Base-by-base conservation (phyloP, 2,797 vertebrate species). In the Botia kubotai region DNA sequence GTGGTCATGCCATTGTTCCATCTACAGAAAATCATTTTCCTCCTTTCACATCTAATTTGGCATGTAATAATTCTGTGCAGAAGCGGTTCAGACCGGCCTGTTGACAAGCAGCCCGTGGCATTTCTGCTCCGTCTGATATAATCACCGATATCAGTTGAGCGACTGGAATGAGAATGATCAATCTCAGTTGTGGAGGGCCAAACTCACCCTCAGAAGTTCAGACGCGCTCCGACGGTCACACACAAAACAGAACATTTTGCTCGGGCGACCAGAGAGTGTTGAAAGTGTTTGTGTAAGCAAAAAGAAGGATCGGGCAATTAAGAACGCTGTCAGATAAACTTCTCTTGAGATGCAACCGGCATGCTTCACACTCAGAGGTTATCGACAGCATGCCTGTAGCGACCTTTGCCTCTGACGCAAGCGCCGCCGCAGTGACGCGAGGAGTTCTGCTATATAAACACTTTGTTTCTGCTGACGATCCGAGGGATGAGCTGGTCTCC, bases 401-500 rank as follows among this genome's bases (percentile, higher is more conserved):
- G 87, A 60, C 50, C 43, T 72, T 60, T 43, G 36, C 8, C 69
- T 69, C 63, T 55, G 36, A 52, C 52, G 50, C 26, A 48, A 50
- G n/a, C 14, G 5, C 78, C n/a, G 60, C 86, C 46, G 72, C 82
- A 82, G 36, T 70, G 57, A 36, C 10, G 80, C 87, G 89, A 92
- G 89, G n/a, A 67, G 87, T 92, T 93, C 92, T 86, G 89, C 91
- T 91, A 91, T 90, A 93, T 91, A 92, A 93, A 92, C 93, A 94
- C 92, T 94, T 93, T 89, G 92, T 92, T 94, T 92, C 87, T 92
- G 92, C 91, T 94, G 93, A 93, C 88, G 88, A 92, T 91, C 86
- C 88, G 87, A 90, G 89, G 84, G 82, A 85, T 81, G 79, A 89
- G 87, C 79, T 73, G 14, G 83, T 80, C 86, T 87, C 88, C 87